phyloP scores from a whole-genome alignment of 1,140 invertebrate species.

The Phocides pigmalion region DNA sequence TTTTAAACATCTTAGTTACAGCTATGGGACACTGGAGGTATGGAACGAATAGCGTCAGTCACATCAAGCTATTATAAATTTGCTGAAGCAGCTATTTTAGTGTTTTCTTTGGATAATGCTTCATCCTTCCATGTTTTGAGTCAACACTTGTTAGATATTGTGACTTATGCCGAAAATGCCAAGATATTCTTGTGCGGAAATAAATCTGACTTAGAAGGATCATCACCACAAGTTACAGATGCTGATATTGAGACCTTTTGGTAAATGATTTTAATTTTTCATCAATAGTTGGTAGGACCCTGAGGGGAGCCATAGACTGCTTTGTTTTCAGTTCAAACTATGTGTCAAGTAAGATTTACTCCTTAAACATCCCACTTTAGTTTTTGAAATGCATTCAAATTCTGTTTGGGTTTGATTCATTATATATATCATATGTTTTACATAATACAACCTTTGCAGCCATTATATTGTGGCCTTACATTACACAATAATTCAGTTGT shows the following conservation, averaged over 20 bases:
- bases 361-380: too few relatives aligned
- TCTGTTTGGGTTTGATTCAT: too few relatives aligned
- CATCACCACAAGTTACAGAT: conserved; percentile 91
- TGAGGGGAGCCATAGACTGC: too few relatives aligned
- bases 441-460: too few relatives aligned
- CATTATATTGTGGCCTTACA: too few relatives aligned
- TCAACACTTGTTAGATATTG: conserved; percentile 95
- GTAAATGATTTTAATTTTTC: too few relatives aligned
- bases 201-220: conserved; percentile 91
- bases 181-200: conserved; percentile 97
- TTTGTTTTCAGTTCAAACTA: too few relatives aligned
- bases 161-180: conserved; percentile 96
- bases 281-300: too few relatives aligned
- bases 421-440: too few relatives aligned
- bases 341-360: too few relatives aligned
- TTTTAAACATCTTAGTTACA: conserved; percentile 87
- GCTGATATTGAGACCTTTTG: conserved; percentile 96
- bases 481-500: too few relatives aligned
- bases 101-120: conserved; percentile 95
- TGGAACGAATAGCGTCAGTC: conserved; percentile 96
- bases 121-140: conserved; percentile 96
- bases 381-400: too few relatives aligned
- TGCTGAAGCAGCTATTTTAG: conserved; percentile 95
- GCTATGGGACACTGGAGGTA: conserved; percentile 96
- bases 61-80: conserved; percentile 97